phyloP scores from a whole-genome alignment of 64 coral and sea anemone species.

The Pachyseris speciosa region DNA sequence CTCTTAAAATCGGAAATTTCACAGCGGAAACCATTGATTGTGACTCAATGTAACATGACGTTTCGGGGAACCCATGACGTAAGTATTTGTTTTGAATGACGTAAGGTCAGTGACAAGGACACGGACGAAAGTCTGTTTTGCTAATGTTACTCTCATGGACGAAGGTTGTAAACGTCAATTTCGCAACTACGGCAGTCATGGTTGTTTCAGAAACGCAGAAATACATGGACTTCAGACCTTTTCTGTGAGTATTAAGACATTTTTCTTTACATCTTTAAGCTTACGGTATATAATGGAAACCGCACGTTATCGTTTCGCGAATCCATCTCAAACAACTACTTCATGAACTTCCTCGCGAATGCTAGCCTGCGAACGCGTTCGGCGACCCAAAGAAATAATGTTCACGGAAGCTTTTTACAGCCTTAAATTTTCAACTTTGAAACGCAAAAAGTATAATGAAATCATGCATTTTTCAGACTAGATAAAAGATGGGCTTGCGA shows the following conservation, averaged over 20 bases:
- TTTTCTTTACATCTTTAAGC: not conserved
- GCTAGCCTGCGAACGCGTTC: not conserved
- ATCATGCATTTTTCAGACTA: not conserved
- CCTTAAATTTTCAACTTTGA: not conserved
- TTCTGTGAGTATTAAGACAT: conserved; percentile 5
- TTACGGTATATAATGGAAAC: not conserved
- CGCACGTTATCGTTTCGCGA: too few relatives aligned
- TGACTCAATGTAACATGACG: conserved; percentile 10
- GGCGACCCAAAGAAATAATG: not conserved
- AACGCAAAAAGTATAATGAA: not conserved
- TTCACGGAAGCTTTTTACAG: not conserved
- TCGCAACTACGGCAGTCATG: not conserved
- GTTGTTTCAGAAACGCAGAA: not conserved
- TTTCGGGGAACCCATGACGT: not conserved
- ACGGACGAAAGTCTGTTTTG: not conserved
- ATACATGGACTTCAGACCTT: conserved; percentile 2
- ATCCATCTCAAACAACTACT: too few relatives aligned
- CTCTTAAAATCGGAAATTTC: not conserved
- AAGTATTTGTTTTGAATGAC: conserved; percentile 28
- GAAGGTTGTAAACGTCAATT: not conserved
- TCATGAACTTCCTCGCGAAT: not conserved
- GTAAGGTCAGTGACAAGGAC: not conserved
- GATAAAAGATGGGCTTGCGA: not conserved
- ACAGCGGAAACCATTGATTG: conserved; percentile 1
- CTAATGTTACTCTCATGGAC: not conserved